Conservation (phyloP, 2,888 invertebrate genomes). For the Xestia sexstrigata region DNA sequence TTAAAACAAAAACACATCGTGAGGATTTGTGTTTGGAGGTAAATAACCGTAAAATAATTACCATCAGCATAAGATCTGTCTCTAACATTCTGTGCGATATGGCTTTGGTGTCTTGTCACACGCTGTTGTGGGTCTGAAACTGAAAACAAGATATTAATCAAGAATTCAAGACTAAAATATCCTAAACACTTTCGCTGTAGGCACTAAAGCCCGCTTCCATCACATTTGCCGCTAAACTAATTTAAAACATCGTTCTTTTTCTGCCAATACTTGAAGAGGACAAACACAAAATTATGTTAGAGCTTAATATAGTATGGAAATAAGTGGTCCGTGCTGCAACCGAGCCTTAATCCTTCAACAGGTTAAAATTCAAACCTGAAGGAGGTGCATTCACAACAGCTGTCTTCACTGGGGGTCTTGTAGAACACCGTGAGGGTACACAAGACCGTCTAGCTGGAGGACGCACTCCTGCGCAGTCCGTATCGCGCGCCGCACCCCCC, state of each 20-base stretch:
- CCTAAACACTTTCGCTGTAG: not conserved
- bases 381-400: slow-evolving; percentile 73
- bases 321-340: not conserved
- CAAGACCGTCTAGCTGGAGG: slow-evolving; percentile 84
- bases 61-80: slow-evolving; percentile 80
- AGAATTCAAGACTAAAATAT: not conserved
- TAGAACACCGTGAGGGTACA: slow-evolving; percentile 82
- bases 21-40: not conserved
- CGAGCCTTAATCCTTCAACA: not conserved
- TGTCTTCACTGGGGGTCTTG: slow-evolving; percentile 77
- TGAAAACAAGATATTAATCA: slow-evolving; percentile 54
- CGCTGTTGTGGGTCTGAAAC: slow-evolving; percentile 85
- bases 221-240: not conserved
- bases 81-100: slow-evolving; percentile 77
- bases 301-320: not conserved
- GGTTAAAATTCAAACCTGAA: slow-evolving; percentile 68
- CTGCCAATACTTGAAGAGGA: not conserved
- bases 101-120: slow-evolving; percentile 86
- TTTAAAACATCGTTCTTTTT: not conserved
- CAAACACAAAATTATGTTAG: not conserved
- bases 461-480: slow-evolving; percentile 87
- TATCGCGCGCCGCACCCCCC: slow-evolving; percentile 80
- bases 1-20: not conserved
- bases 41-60: slow-evolving; percentile 59
- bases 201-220: not conserved